These are phyloP conservation scores for Centropristis striata DNA, from an alignment of 2,113 vertebrate genomes.

Conservation along the genomic window DNA sequence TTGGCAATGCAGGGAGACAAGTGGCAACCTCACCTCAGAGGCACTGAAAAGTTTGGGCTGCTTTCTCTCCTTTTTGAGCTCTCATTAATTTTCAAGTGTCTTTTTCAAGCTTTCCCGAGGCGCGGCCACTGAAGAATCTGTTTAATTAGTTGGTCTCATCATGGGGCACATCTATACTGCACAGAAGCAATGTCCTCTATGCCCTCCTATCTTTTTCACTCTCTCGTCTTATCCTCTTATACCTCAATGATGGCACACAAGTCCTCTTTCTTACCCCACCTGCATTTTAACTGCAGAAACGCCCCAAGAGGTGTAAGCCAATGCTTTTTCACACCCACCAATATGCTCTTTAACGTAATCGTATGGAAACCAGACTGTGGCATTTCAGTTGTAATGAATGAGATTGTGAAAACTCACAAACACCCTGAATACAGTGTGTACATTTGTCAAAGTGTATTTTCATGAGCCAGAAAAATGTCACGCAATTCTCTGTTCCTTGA, in stretches of 20 bases:
- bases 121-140: slow-evolving; percentile 79
- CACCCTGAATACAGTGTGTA: slow-evolving; percentile 12
- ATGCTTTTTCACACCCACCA: slow-evolving; percentile 56
- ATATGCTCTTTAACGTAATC: slow-evolving; percentile 55
- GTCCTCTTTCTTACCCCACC: slow-evolving; percentile 45
- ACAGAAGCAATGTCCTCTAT: slow-evolving; percentile 71
- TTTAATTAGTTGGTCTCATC: slow-evolving; percentile 84
- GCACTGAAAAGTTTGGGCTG: slow-evolving; percentile 58
- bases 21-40: slow-evolving; percentile 67
- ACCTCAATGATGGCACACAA: slow-evolving; percentile 49
- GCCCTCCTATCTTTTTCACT: slow-evolving; percentile 65
- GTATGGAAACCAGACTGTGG: slow-evolving; percentile 25
- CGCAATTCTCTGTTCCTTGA: slow-evolving; percentile 39
- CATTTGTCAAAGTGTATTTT: slow-evolving; percentile 52
- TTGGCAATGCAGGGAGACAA: slow-evolving; percentile 43
- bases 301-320: slow-evolving; percentile 14
- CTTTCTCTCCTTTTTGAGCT: slow-evolving; percentile 65
- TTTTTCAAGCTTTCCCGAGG: slow-evolving; percentile 81
- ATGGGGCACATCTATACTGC: slow-evolving; percentile 77
- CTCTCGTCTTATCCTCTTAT: slow-evolving; percentile 48
- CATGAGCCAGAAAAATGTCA: slow-evolving; percentile 53
- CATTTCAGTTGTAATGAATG: slow-evolving; percentile 37
- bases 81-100: slow-evolving; percentile 83
- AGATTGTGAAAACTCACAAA: slow-evolving; percentile 31
- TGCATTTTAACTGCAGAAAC: slow-evolving; percentile 59